Conservation (phyloP, 2,797 vertebrate species). For the Champsocephalus gunnari region DNA sequence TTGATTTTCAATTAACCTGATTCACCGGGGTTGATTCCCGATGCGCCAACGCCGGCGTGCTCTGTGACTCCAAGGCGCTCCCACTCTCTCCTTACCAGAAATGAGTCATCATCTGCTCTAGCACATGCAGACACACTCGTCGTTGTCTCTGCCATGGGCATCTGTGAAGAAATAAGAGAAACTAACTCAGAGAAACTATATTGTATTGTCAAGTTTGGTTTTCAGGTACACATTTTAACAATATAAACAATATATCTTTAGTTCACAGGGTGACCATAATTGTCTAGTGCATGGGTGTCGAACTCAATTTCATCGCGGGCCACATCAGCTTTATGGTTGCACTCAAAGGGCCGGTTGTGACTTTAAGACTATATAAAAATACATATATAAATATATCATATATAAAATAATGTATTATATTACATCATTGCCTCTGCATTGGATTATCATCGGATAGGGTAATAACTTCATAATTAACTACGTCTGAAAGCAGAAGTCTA, state of each 20-base stretch:
- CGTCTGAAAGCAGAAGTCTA: no score
- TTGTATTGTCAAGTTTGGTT: not conserved
- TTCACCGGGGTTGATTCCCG: constrained; percentile 57
- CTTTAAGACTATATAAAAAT: no score
- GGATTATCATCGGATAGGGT: no score
- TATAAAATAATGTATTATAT: no score
- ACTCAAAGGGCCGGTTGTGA: no score
- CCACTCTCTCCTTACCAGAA: constrained; percentile 22
- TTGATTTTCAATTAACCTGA: constrained; percentile 73
- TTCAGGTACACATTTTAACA: not conserved
- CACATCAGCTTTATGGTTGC: no score
- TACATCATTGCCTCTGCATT: no score
- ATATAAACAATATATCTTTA: not conserved
- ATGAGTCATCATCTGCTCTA: constrained; percentile 59
- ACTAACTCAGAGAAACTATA: not conserved
- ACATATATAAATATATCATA: no score
- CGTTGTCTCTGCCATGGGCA: constrained; percentile 14
- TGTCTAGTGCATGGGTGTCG: not conserved
- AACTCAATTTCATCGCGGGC: no score
- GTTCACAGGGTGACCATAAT: constrained; percentile 20
- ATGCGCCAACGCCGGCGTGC: constrained; percentile 10
- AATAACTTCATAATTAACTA: no score
- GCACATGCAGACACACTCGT: constrained; percentile 14
- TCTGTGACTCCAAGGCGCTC: constrained; percentile 18
- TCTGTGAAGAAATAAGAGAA: constrained; percentile 5